Percentiles rank a stretch among this genome's conserved stretches.
These are phyloP conservation scores for Dendrolimus houi DNA, from an alignment of 2,888 invertebrate genomes.

Conservation along the genomic window DNA sequence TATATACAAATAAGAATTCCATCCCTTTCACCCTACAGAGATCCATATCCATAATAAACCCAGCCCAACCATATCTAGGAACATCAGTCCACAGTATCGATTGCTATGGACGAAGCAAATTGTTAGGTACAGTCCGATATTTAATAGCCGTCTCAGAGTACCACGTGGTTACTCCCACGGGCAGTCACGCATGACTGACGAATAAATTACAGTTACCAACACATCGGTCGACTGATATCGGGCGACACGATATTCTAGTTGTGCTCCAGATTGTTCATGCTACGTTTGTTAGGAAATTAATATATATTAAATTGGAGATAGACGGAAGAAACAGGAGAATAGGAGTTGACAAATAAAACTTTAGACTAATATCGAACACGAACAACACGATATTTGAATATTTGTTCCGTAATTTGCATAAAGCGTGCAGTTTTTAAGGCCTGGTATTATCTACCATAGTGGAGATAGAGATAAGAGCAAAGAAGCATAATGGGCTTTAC, in stretches of 20 bases:
- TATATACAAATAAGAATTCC: no score
- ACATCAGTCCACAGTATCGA: not conserved
- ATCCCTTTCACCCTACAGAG: no score
- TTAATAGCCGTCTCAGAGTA: not conserved
- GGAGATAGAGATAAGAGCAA: no score
- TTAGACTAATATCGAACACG: no score
- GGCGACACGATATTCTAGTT: not conserved
- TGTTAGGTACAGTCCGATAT: not conserved
- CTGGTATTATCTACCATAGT: no score
- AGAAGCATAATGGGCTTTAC: no score
- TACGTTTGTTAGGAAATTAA: not conserved
- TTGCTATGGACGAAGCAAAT: not conserved
- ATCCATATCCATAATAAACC: no score
- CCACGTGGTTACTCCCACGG: slow-evolving; percentile 33
- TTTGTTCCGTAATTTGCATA: no score
- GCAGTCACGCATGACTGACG: slow-evolving; percentile 22
- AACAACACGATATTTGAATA: no score
- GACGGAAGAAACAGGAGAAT: no score
- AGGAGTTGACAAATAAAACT: no score
- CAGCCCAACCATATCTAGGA: not conserved
- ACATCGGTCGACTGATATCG: not conserved
- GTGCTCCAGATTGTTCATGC: not conserved
- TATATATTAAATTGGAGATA: not conserved
- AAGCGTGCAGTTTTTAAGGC: no score
- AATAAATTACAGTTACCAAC: not conserved